Evolutionary conservation across 2,797 vertebrate genomes (phyloP), one percentile per base, ranked within the genome.

Genomic region (Eremophila alpestris): DNA sequence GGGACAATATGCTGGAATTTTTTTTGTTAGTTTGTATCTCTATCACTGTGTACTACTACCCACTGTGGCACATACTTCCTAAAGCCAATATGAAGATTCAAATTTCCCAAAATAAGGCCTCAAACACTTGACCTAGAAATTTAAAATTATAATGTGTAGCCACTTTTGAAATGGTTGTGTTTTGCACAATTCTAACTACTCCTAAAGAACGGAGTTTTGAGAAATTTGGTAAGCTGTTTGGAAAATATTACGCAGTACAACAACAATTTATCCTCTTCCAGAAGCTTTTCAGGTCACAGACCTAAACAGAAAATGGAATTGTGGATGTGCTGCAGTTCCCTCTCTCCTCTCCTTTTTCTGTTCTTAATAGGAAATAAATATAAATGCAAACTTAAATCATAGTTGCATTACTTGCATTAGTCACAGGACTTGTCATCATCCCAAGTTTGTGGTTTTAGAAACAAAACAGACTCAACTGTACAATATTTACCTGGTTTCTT

Each of bases 401-500:
- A 56, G 58, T 23, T 87, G n/a, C 11, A 5, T 89, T 71, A 56
- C 24, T 85, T 62, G 43, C 32, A 30, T 79, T 49, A 87, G 38
- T 70, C 46, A 80, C n/a, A 49, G 29, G 48, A 78, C 68, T 65
- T 81, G 75, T 81, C 81, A 92, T 51, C 46, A 59, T 80, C 48
- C 73, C 36, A 88, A 64, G 41, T 27, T 18, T 45, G 45, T 41
- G 36, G 30, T 41, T 76, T 52, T 60, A 70, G 67, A 83, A 78
- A 52, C 36, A 73, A 74, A 93, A 30, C 45, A 68, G 40, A 74
- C 51, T 69, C 55, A 54, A 43, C 11, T 38, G 64, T 52, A 68
- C 54, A 89, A 59, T 75, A 85, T 76, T 89, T 89, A 81, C 36
- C 62, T 62, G 68, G 65, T 65, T 89, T 93, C 87, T 91, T 91